phyloP scores from a whole-genome alignment of 2,113 vertebrate species.

The Cygnus atratus region DNA sequence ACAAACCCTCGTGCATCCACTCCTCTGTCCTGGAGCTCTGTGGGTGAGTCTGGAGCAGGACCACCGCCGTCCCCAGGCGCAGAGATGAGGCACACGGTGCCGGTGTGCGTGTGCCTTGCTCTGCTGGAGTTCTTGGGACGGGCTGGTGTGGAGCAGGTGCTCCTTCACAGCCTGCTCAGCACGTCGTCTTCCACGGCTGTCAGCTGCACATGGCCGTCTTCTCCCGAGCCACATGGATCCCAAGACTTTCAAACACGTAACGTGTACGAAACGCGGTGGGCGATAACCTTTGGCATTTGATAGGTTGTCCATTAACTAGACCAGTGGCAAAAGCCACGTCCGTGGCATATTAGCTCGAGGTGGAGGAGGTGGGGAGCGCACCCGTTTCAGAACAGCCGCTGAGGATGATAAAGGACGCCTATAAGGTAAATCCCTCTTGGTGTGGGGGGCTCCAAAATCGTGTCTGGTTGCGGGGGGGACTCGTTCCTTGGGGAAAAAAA shows the following conservation, averaged over 20 bases:
- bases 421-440: background rate
- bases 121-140: background rate
- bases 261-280: rapidly evolving
- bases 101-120: rapidly evolving
- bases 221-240: rapidly evolving
- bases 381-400: background rate
- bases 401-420: background rate
- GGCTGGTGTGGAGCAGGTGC: rapidly evolving
- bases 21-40: background rate
- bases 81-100: rapidly evolving
- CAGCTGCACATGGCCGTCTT: background rate
- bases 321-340: background rate
- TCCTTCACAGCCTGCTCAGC: background rate
- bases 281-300: background rate
- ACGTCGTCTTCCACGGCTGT: background rate
- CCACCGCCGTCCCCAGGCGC: rapidly evolving
- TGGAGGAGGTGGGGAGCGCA: background rate
- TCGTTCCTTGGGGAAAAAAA: background rate
- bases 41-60: background rate
- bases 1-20: rapidly evolving
- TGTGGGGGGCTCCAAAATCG: background rate
- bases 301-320: background rate
- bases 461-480: rapidly evolving
- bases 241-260: background rate
- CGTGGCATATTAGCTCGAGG: background rate